Evolutionary conservation across 2,888 invertebrate genomes (phyloP), one percentile per base, ranked within the genome.

Genomic region (Lymantria monacha): DNA sequence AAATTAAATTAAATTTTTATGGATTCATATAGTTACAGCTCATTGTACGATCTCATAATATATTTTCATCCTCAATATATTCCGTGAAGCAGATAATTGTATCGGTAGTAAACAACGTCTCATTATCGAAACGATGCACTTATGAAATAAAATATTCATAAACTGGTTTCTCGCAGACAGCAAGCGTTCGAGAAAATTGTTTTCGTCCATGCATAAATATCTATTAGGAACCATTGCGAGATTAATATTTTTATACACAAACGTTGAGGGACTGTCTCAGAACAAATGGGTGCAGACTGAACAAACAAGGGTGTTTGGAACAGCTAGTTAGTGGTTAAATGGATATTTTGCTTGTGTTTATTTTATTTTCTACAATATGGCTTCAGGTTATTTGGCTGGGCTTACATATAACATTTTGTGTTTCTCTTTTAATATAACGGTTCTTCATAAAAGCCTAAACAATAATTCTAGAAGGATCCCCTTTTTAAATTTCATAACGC

Each of bases 121-220:
- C 79, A 85, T 87, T 83, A 84, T 78, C 75, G 77, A 80, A 76
- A 74, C 79, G 79, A 79, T 83, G 77, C 78, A 79, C 74, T 74
- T 68, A 73, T 73, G 69, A 72, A 74, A 76, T 77, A 72, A 68
- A 57, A 68, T 60, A 55, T 49, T 48, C 53, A 52, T 43, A 45
- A 65, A 71, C 59, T 59, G 59, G 66, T 61, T 67, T 64, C 66
- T 61, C 62, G 61, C 64, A 65, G 69, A 66, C 68, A 67, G 70
- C 73, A 36, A 71, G 66, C 73, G 79, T 81, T 81, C 76, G 72
- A 74, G 74, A 70, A 83, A 83, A 90, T 90, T 90, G 88, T 75
- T 74, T 87, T 74, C 84, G 70, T 59, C 83, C 83, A 83, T 76
- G 87, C 91, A 89, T 89, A 88, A 90, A 91, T 89, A 90, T 89